Base-by-base conservation (phyloP, 2,797 vertebrate genomes). In the Paramormyrops hopkinsi region DNA sequence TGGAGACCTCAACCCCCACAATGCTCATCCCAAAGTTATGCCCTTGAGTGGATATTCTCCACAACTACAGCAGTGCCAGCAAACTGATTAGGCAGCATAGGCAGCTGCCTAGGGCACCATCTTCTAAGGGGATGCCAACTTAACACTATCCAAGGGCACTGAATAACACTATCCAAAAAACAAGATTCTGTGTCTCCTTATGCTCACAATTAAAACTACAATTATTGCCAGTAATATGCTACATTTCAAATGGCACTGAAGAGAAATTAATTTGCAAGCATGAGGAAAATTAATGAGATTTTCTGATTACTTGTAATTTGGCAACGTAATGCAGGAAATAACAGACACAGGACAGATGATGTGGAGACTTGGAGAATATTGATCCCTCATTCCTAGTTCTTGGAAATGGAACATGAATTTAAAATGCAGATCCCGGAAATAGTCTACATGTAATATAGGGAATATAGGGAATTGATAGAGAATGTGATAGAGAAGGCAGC, bases 261-360 rank as follows among this genome's bases (percentile, higher is more conserved):
- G 37, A 79, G 73, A 79, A 79, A 79, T 41, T 79, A 41, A 79
- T 79, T 79, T 79, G 17, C 73, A 19, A 44, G 33, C 41, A 44
- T 79, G 37, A 44, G 41, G 41, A 79, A 79, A 44, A 79, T 37
- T 44, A 44, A 44, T 44, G 17, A 44, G 73, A 79, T 79, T 79
- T 79, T 79, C 73, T 79, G 33, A 44, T 79, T 79, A 79, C 73
- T 79, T 79, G 33, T 46, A 79, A 79, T 19, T 79, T 79, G 73
- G 73, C 14, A 73, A 37, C 29, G 29, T 79, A 79, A 79, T 79
- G 37, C 73, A 79, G 73, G 73, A 79, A 79, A 79, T 29, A 79
- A 17, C 37, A 79, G 33, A 19, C 73, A n/a, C 33, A 11, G 37
- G 19, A 44, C 17, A 79, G 73, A 79, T 44, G 41, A 79, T 79